Base-by-base conservation (phyloP, 2,888 invertebrate genomes). In the Polietes domitor region DNA sequence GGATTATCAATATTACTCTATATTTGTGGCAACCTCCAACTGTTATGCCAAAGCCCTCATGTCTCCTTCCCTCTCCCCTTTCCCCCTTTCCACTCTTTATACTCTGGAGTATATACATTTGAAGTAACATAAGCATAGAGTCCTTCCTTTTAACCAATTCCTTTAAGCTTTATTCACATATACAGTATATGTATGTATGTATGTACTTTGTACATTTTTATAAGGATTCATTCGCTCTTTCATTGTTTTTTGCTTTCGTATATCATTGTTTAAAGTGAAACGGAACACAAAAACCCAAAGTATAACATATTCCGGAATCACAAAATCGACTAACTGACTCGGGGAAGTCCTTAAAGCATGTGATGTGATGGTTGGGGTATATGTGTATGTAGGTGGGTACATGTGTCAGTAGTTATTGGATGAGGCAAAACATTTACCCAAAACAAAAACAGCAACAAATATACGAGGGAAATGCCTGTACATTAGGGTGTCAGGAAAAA, bases 1-100 rank as follows among this genome's bases (percentile, higher is more conserved):
- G 53, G 78, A 78, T 65, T 80, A 76, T 83, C 71, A 80, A 81
- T 84, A 72, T 80, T 71, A 58, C 68, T 71, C 43, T 21, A 6
- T 75, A 47, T 21, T 15, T 24, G 21, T 50, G 37, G 43, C 17
- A 43, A 43, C 37, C 68, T n/a, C 43, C 68, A 3, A 65, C 63
- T 65, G 65, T 17, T 41, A 55, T 65, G 32, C 41, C 41, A 68
- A 37, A 4, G 32, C n/a, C n/a, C n/a, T n/a, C n/a, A n/a, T n/a
- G n/a, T n/a, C n/a, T n/a, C n/a, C n/a, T n/a, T n/a, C n/a, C n/a
- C n/a, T 2, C 68, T 3, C 21, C 41, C 9, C 37, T 41, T 65
- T 0, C 21, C 65, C 21, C 68, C 41, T 43, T 47, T 21, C 12
- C 19, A 15, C 19, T 68, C 24, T 19, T 1, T 21, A 68, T 68